Evolutionary conservation across 2,113 vertebrate genomes (phyloP), one percentile per base, ranked within the genome.

Genomic region (Elephas maximus): DNA sequence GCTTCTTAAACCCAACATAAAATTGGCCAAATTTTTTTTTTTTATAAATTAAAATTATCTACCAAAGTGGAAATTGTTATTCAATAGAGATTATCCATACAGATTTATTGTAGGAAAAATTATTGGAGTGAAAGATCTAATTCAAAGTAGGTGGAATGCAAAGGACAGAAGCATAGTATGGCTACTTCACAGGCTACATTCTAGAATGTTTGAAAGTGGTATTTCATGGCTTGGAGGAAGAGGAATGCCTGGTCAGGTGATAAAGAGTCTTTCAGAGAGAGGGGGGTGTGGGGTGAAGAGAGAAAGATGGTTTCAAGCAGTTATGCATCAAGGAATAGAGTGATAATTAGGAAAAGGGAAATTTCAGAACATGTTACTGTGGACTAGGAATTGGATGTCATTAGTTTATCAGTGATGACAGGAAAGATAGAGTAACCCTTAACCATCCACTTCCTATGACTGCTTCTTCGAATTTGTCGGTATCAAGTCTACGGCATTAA

Each of bases 171-270:
- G 37, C 20, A 33, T 45, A 45, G 48, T 4, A 18, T 10, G 15
- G 0, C 3, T 33, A 0, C n/a, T 15, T 30, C n/a, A n/a, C 5
- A 28, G n/a, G 17, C 37, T 17, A 20, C 74, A 24, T 53, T 1
- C 45, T 21, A 93, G n/a, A 6, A 60, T 30, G 21, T 23, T 8
- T 62, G 10, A 11, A 67, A 18, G 4, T 15, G 24, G 33, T 21
- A 18, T 78, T 78, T 33, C 30, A 28, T 93, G 48, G 6, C 24
- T 1, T 60, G 57, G 60, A 78, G 9, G 26, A 78, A 76, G 9
- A 62, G 18, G 9, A 67, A 17, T 48, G 12, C 1, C 1, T 48
- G 3, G 53, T 62, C 24, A 18, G 45, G 21, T 74, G 8, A 73
- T 1, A 65, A 20, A 80, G 44, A 62, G 21, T 76, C n/a, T 14